A percentile compares a stretch with the other conserved stretches of the same genome.
These are phyloP conservation scores for Selene dorsalis DNA, from an alignment of 2,797 vertebrate genomes.

Conservation along the genomic window DNA sequence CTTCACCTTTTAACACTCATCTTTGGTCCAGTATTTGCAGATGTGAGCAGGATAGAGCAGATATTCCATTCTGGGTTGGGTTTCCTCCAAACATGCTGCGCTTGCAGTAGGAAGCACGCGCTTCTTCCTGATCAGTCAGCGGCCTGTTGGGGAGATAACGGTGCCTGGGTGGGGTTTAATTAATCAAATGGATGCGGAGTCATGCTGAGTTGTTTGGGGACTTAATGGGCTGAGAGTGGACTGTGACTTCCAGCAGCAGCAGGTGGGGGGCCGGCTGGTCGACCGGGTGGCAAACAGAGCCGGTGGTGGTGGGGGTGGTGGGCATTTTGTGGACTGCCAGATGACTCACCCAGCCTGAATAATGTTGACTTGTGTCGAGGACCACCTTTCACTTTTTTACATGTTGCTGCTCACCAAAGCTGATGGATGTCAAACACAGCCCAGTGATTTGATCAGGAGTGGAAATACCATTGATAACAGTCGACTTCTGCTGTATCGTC, in stretches of 20 bases:
- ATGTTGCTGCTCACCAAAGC: neutral
- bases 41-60: neutral
- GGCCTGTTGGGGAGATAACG: neutral
- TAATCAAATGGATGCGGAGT: conserved; percentile 64
- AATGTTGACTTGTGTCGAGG: conserved; percentile 40
- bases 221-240: conserved; percentile 49
- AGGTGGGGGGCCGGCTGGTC: conserved; percentile 52
- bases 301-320: too few species aligned
- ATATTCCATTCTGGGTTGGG: neutral
- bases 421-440: too few species aligned
- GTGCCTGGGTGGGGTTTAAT: conserved; percentile 54
- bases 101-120: conserved; percentile 5
- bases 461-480: too few species aligned
- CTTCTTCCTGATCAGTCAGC: conserved; percentile 49
- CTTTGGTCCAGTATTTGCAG: neutral
- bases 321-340: conserved; percentile 27
- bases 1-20: neutral
- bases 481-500: too few species aligned
- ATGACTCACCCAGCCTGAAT: conserved; percentile 46
- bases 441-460: too few species aligned
- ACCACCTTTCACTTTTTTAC: neutral
- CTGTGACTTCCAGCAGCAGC: conserved; percentile 48
- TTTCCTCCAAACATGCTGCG: conserved; percentile 35
- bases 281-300: conserved; percentile 33
- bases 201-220: conserved; percentile 41